Base-by-base conservation (phyloP, 1,140 invertebrate genomes). In the Drosophila nigromelanica region DNA sequence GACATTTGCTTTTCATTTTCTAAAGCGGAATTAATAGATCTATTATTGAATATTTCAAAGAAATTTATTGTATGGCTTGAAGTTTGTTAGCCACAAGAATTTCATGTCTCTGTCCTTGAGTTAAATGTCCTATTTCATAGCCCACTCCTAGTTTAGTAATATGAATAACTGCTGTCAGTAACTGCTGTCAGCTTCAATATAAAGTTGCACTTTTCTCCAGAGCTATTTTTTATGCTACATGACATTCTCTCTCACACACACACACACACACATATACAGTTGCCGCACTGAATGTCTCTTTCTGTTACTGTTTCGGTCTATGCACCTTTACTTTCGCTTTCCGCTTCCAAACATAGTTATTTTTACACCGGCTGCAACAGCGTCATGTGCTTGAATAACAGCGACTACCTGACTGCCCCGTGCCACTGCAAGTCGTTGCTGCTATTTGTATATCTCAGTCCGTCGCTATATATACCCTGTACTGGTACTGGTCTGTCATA, bases 341-440 rank as follows among this genome's bases (percentile, higher is more conserved):
- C 72, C 78, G 72, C 59, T 68, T 72, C 78, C 80, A 80, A 80
- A 80, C 76, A 80, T 64, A 76, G 77, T 80, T 80, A 76, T 80
- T 80, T 80, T 73, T 80, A 60, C 66, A 79, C 63, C 52, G 78
- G 39, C 75, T 45, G 74, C 64, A 85, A 63, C 77, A 58, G 61
- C 73, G 77, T 86, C 73, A 70, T 69, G 63, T 77, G 79, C 66
- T 85, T 79, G 80, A 85, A 72, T 55, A 66, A 52, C 50, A 73
- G 33, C 58, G 45, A 48, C 59, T 64, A 80, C 62, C 62, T 80
- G 55, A 33, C 63, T 58, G 61, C n/a, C 45, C 33, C 21, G 5
- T 45, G 27, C 35, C 35, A 59, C 51, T 74, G 52, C 54, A 63
- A 63, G 69, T 50, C 27, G 54, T 15, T 54, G 54, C 54, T 73